Base-by-base conservation (phyloP, 92 coral and sea anemone species). In the Epizoanthus illoricatus region DNA sequence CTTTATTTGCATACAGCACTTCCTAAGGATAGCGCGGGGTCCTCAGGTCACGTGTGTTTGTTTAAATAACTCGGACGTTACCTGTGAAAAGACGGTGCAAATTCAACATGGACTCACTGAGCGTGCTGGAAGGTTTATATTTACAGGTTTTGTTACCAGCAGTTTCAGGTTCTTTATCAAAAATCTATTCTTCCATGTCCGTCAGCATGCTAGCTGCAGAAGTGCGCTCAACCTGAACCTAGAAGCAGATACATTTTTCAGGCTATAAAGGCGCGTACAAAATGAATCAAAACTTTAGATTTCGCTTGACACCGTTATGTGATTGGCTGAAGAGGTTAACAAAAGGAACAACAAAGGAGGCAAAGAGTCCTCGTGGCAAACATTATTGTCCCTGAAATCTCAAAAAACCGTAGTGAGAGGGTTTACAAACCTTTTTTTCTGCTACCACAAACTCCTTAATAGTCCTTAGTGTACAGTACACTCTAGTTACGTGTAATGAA, bases 331-430 rank as follows among this genome's bases (percentile, higher is more conserved):
- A 84, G 87, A 60, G 79, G 64, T 76, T 76, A 71, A 88, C 92
- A 93, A 93, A 91, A 90, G 89, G 76, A 80, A 74, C 69, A 87
- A 91, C 92, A 91, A 92, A 85, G 76, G 87, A 70, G 76, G 88
- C 84, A 80, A 71, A 59, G 83, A 78, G 85, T 84, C 97, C 97
- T 93, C 97, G 97, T 93, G 97, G 94, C 89, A 85, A 83, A 81
- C 55, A 61, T 80, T 85, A 85, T 89, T 89, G 92, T 89, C 87
- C 76, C 74, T 65, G 74, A 86, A 89, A 80, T 81, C 84, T 61
- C 65, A 65, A 83, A 85, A 74, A 52, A 45, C 63, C 68, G 49
- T 78, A 67, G 21, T n/a, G 54, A 65, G 40, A 43, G 28, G 42
- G 13, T 24, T 69, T 81, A 65, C 66, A 74, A 56, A 55, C 65